These are phyloP conservation scores for Arbacia lixula DNA, from an alignment of 53 echinoderm and acorn worm species.

Conservation along the genomic window DNA sequence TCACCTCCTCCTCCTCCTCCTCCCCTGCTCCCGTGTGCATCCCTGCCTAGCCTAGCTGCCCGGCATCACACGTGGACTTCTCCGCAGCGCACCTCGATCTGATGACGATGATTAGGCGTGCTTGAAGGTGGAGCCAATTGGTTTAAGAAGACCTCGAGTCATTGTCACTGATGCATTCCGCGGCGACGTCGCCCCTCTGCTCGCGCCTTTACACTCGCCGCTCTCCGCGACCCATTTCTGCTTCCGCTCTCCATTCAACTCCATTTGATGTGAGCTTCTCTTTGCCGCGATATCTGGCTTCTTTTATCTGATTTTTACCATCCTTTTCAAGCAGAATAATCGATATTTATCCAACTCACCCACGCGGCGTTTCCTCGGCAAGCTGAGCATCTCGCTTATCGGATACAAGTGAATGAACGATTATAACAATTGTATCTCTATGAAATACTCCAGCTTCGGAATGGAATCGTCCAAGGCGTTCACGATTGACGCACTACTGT, in stretches of 20 bases:
- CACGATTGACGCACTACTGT: conserved; percentile 91
- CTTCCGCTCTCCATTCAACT: conserved; percentile 34
- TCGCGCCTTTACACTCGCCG: conserved; percentile 24
- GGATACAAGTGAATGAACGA: conserved; percentile 18
- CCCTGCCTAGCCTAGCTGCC: conserved; percentile 27
- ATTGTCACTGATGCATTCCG: conserved; percentile 53
- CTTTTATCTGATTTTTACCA: too few relatives aligned
- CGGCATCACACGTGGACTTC: conserved; percentile 27
- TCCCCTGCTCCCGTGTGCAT: background rate
- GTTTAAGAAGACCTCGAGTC: conserved; percentile 51
- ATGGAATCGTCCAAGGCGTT: conserved; percentile 93
- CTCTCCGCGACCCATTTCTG: conserved; percentile 48
- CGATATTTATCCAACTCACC: conserved; percentile 15
- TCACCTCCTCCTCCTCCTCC: background rate
- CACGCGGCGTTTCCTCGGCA: background rate
- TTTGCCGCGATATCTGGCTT: background rate
- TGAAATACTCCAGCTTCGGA: conserved; percentile 23
- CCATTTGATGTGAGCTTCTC: background rate
- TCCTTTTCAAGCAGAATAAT: conserved; percentile 7
- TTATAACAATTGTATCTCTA: conserved; percentile 22
- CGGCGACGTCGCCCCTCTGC: conserved; percentile 31
- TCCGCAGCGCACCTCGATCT: conserved; percentile 21
- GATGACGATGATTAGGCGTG: conserved; percentile 30
- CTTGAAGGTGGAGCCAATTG: conserved; percentile 52
- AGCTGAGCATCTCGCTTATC: background rate